A percentile compares a stretch with the other conserved stretches of the same genome.
Conservation (phyloP, 2,113 vertebrate genomes). For the Nerophis lumbriciformis region DNA sequence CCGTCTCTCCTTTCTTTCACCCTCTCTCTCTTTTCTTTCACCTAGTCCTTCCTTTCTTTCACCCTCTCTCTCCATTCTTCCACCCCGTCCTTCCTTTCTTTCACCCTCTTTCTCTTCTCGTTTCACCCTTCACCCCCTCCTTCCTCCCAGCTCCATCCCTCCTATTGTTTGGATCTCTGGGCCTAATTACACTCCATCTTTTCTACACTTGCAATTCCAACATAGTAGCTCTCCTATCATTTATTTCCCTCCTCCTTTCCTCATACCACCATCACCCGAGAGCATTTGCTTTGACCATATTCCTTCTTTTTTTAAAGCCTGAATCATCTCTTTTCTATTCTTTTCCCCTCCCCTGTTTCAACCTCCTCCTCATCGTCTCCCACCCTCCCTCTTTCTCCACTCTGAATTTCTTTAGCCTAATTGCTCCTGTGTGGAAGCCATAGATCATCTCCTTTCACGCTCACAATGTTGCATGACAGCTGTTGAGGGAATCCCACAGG, state of each 20-base stretch:
- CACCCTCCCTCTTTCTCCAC: conserved; percentile 7
- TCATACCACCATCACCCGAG: neutral
- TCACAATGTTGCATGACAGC: conserved; percentile 50
- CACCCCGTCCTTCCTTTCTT: neutral
- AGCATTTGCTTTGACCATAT: conserved; percentile 10
- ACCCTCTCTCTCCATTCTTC: neutral
- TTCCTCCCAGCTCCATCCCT: conserved; percentile 28
- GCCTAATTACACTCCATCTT: conserved; percentile 53
- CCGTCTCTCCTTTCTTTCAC: conserved; percentile 12
- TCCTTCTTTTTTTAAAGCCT: conserved; percentile 16
- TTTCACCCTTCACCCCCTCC: conserved; percentile 17
- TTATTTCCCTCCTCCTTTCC: conserved; percentile 20
- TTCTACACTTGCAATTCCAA: conserved; percentile 32
- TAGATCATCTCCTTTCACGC: conserved; percentile 59
- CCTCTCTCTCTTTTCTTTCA: neutral
- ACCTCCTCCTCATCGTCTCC: neutral
- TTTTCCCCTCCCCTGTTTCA: neutral
- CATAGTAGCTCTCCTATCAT: conserved; percentile 16
- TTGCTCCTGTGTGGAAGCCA: conserved; percentile 44
- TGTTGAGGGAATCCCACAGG: conserved; percentile 47
- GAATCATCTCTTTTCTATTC: conserved; percentile 18
- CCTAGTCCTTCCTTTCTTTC: too few species aligned
- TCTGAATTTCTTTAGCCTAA: conserved; percentile 47
- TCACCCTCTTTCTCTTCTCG: neutral
- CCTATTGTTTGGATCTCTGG: conserved; percentile 37